Evolutionary conservation across 1,140 invertebrate genomes (phyloP), one percentile per base, ranked within the genome.

Genomic region (Aradophagus sp.): DNA sequence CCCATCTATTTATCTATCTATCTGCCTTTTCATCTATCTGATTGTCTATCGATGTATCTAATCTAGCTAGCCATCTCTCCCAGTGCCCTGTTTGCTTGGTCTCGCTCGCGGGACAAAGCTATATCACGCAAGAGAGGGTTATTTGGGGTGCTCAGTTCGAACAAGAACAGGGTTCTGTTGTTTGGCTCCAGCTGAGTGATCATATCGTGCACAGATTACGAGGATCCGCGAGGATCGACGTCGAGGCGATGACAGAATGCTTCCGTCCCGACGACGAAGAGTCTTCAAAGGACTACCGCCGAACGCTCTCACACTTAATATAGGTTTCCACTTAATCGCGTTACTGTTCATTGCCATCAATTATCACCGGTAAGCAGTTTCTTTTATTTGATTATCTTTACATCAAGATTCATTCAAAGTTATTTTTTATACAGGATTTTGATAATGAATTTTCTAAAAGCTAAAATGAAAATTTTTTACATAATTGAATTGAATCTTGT

Each of bases 171-270:
- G 55, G 78, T 52, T 68, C 69, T 8, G 45, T 34, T 32, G 34
- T 47, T 29, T 44, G 36, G 53, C 73, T 38, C 66, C 47, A 63
- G 50, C 47, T 38, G 75, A 81, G 80, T 77, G 79, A 73, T 73
- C 69, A 76, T 77, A 75, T 55, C 69, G 71, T 65, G 77, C 56
- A 62, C 53, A 67, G 65, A n/a, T n/a, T 62, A 70, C 39, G 67
- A 77, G 75, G 70, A 71, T 72, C 73, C 73, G 68, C 53, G 65
- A 74, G 69, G 55, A 75, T 47, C 48, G 32, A 73, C 44, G 72
- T 70, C 74, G 80, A 78, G 84, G 83, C 82, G 77, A 84, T 84
- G 84, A 84, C 78, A 86, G 80, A 75, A 86, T 86, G 84, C 84
- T 80, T 81, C 69, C 82, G 76, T 77, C 75, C 73, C 76, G 77